Conservation (phyloP, 2,797 vertebrate species). For the Sparus aurata region DNA sequence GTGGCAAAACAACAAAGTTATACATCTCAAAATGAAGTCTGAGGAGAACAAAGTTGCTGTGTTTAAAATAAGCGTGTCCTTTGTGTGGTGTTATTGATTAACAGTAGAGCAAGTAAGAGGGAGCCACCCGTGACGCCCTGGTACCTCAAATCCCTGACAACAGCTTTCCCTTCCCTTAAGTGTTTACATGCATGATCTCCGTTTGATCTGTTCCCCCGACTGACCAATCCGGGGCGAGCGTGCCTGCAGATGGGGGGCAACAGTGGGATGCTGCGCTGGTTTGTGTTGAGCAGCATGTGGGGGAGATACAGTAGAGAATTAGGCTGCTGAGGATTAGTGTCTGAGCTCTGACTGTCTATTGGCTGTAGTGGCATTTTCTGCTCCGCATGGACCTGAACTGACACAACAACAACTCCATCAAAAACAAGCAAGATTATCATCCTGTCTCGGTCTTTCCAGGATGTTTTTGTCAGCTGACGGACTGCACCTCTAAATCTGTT, state of each 20-base stretch:
- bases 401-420: constrained; percentile 69
- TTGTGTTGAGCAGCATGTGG: constrained; percentile 25
- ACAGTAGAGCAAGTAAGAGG: neutral
- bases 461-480: constrained; percentile 33
- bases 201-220: constrained; percentile 42
- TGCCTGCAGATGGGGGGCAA: constrained; percentile 54
- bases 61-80: neutral
- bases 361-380: constrained; percentile 47
- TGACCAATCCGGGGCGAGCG: constrained; percentile 62
- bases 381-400: constrained; percentile 40
- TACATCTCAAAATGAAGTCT: neutral
- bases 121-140: neutral
- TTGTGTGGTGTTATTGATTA: constrained; percentile 32
- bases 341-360: constrained; percentile 76
- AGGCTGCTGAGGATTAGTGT: constrained; percentile 79
- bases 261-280: constrained; percentile 52
- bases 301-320: constrained; percentile 60
- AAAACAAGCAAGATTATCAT: constrained; percentile 59
- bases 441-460: constrained; percentile 1
- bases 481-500: neutral
- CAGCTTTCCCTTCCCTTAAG: constrained; percentile 41
- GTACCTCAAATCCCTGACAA: constrained; percentile 66
- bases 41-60: constrained; percentile 1
- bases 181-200: constrained; percentile 67
- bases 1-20: constrained; percentile 62